phyloP scores from a whole-genome alignment of 2,888 invertebrate genomes.

The Machimus rusticus region DNA sequence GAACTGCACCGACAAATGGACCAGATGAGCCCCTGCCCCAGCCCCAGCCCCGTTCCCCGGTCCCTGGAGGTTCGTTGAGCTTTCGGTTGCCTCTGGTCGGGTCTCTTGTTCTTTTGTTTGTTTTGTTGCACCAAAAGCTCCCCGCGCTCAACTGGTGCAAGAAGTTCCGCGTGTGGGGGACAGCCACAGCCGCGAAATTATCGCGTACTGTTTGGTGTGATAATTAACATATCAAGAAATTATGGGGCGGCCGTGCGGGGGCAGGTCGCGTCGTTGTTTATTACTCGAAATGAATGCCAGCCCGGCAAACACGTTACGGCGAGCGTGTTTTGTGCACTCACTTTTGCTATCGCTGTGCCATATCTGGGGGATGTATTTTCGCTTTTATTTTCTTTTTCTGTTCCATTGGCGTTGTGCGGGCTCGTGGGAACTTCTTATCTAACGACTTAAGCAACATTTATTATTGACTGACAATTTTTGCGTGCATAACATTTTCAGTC shows the following conservation, averaged over 20 bases:
- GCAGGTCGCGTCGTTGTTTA: not conserved
- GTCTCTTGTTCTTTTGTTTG: not conserved
- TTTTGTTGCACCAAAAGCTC: conserved; percentile 2
- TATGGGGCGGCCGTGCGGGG: not conserved
- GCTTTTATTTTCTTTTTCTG: not conserved
- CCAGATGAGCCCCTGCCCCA: too few relatives aligned
- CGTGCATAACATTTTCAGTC: not conserved
- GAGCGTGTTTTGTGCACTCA: not conserved
- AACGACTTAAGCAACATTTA: not conserved
- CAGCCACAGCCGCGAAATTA: not conserved
- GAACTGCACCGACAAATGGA: not conserved
- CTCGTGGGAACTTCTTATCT: not conserved
- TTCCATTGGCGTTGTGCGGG: not conserved
- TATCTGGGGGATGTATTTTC: not conserved
- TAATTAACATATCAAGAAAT: conserved; percentile 12
- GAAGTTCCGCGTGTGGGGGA: not conserved
- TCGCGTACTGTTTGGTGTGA: not conserved
- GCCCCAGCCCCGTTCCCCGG: not conserved
- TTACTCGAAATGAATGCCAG: not conserved
- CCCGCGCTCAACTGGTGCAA: not conserved
- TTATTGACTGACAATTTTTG: not conserved
- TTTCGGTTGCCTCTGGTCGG: not conserved
- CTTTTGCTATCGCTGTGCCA: not conserved
- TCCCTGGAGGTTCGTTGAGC: not conserved
- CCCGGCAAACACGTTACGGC: not conserved